phyloP scores from a whole-genome alignment of 2,888 invertebrate genomes.

The Nomada fucata region DNA sequence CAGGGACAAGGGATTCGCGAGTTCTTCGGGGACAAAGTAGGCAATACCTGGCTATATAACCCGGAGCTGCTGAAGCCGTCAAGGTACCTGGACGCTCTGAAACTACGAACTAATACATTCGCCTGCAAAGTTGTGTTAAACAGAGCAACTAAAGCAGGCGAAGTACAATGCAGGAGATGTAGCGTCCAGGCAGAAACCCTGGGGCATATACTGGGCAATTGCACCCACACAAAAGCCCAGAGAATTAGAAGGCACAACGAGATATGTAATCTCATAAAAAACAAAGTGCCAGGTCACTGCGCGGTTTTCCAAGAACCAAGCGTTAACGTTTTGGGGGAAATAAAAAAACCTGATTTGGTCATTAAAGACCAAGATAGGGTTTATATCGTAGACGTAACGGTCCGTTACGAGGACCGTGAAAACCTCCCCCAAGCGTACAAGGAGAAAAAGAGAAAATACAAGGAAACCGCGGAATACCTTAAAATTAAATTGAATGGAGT shows the following conservation, averaged over 20 bases:
- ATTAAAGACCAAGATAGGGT: constrained; percentile 18
- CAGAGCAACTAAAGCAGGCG: background rate
- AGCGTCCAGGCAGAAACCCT: no score
- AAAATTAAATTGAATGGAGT: no score
- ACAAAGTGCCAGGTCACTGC: background rate
- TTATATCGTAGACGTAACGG: no score
- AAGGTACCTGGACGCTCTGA: background rate
- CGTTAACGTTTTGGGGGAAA: rapidly evolving
- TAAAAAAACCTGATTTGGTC: constrained; percentile 5
- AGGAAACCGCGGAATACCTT: background rate
- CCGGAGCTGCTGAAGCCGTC: background rate
- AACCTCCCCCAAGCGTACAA: background rate
- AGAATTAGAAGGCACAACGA: constrained; percentile 21
- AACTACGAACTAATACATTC: background rate
- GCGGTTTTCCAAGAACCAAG: background rate
- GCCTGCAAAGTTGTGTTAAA: background rate
- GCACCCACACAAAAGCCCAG: no score
- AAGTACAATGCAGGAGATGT: no score
- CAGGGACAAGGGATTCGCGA: background rate
- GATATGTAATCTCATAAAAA: background rate
- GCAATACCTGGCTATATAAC: background rate
- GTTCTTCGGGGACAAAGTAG: background rate
- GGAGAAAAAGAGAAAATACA: background rate
- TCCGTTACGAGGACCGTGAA: no score
- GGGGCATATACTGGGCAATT: no score